Evolutionary conservation across 35 echinoderm and acorn worm species (phyloP), one percentile per base, ranked within the genome.

Genomic region (Anneissia japonica): DNA sequence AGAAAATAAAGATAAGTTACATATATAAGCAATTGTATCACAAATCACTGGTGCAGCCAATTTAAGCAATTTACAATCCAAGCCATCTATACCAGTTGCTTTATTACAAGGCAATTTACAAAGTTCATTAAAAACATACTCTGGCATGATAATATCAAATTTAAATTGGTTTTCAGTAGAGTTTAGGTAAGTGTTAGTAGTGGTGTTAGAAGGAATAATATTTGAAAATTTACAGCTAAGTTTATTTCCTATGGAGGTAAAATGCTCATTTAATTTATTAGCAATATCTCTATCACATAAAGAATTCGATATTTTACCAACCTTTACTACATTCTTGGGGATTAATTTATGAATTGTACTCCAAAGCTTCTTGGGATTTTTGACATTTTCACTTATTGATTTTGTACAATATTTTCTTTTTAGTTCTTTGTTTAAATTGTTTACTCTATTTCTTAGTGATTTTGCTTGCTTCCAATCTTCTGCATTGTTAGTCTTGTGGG

Each of bases 11-110:
- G 82, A 84, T 11, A 46, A 40, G 37, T 83, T 84, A 34, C 38
- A 84, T 72, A 73, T 84, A 83, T 39, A 46, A 40, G 82, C 82
- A 46, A 84, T 34, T 31, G 82, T 34, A 39, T 46, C 34, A 72
- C 23, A 83, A 38, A 73, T 84, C 43, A 84, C 38, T 34, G 46
- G 46, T 3, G 43, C 82, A 84, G 82, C 82, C 5, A 32, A 34
- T 84, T 84, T 84, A 39, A 84, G 46, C 43, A 84, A 73, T 72
- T 84, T 84, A 35, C n/a, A 32, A 13, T 17, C 16, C 43, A 84
- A 7, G 37, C 37, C 46, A 34, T 84, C 82, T 72, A 84, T n/a
- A 34, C 82, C 82, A 33, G 31, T 17, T 30, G 82, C 34, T 84
- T 84, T 84, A 17, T 84, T 84, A 30, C 21, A 21, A 30, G 82